Conservation (phyloP, 30 jellyfish, hydroid and myxozoan species). For the Aurelia sp. region DNA sequence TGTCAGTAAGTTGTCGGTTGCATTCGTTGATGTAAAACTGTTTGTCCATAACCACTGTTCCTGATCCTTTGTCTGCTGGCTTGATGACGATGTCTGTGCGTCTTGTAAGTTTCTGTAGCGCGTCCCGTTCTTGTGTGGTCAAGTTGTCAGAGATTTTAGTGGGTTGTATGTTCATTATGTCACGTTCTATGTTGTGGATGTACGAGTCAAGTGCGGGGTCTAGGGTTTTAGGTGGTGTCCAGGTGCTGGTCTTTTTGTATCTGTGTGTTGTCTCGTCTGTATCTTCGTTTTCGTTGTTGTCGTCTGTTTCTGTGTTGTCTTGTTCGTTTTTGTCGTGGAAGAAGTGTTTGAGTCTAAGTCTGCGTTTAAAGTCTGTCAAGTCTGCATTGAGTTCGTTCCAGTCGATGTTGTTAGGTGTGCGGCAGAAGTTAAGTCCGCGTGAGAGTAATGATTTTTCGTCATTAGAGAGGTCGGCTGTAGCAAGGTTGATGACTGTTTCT, state of each 20-base stretch:
- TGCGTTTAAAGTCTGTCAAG: background rate
- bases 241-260: conserved; percentile 1
- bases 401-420: background rate
- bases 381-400: background rate
- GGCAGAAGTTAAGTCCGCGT: too few species aligned
- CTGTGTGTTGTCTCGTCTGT: background rate
- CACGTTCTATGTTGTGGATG: background rate
- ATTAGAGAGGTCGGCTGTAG: too few species aligned
- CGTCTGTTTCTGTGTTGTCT: background rate
- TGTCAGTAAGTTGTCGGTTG: conserved; percentile 16
- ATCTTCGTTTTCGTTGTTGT: background rate
- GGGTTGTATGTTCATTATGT: background rate
- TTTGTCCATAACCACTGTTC: background rate
- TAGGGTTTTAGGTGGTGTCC: background rate
- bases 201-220: background rate
- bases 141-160: background rate
- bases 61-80: background rate
- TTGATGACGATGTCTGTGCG: background rate
- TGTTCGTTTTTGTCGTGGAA: background rate
- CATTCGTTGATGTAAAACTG: conserved; percentile 5
- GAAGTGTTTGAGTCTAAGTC: background rate
- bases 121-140: background rate
- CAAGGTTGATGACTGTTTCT: too few species aligned
- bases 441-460: background rate
- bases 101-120: background rate